Evolutionary conservation across 2,113 vertebrate species (phyloP), one percentile per base, ranked within the genome.

Genomic region (Sinocyclocheilus grahami): DNA sequence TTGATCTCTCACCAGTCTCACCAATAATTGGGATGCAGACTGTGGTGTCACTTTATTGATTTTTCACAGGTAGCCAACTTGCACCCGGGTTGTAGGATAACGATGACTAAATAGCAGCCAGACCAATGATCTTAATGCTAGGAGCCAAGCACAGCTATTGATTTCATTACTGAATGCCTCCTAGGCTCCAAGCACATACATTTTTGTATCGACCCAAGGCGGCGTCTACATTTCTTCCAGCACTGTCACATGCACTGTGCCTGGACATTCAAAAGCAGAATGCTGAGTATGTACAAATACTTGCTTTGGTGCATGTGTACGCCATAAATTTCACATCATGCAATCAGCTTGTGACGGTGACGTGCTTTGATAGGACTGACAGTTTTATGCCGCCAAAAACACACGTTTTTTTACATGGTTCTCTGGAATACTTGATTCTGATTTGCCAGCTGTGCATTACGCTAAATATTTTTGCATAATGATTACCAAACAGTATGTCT

Each of bases 121-220:
- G 89, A 88, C 91, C 91, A 90, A 93, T 94, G 92, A 95, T 93
- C 92, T 90, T 91, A 92, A 95, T 92, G 92, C 92, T 90, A 91
- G 88, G 88, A 94, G 93, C 93, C 92, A 91, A 94, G 91, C 93
- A 90, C 90, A 87, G 86, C 71, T 95, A 95, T 95, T 93, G 94
- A 94, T 95, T 94, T 93, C 89, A 94, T 95, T 94, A 95, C 92
- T 89, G 91, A 92, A 93, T 91, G 92, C 92, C 94, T 93, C 93
- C 93, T 86, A 89, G 92, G 91, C 90, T 93, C 87, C 87, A 77
- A 92, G 89, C 91, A 92, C 93, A 92, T 93, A 94, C 92, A 92
- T 93, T 95, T 92, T 91, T 93, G 91, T 93, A 94, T 95, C 91
- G 92, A 95, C 92, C 90, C 91, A 84, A 63, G 55, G 84, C 76